These are phyloP conservation scores for Doryteuthis pealeii DNA, from an alignment of 1,140 invertebrate genomes.

Conservation along the genomic window DNA sequence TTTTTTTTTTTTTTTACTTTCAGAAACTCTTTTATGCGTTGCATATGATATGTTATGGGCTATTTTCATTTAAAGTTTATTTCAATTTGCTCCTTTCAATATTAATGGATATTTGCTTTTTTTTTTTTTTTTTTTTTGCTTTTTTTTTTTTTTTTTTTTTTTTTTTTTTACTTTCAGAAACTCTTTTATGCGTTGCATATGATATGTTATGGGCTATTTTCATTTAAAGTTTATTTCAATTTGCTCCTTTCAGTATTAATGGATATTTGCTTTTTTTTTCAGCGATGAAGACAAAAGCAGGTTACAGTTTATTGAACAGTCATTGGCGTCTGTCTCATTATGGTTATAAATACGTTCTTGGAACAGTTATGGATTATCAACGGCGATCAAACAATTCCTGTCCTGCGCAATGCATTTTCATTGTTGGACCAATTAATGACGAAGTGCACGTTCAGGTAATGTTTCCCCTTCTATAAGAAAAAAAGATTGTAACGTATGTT, in stretches of 20 bases:
- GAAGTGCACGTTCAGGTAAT: slow-evolving; percentile 42
- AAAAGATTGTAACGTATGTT: too few relatives aligned
- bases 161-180: neutral
- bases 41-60: too few relatives aligned
- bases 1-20: too few relatives aligned
- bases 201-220: too few relatives aligned
- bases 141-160: neutral
- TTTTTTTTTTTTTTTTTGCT: neutral
- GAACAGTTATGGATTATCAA: slow-evolving; percentile 37
- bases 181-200: neutral
- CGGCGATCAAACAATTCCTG: slow-evolving; percentile 27
- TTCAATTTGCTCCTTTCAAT: too few relatives aligned
- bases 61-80: too few relatives aligned
- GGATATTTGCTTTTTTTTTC: neutral
- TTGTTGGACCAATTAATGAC: slow-evolving; percentile 36
- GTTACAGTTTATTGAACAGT: neutral
- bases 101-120: too few relatives aligned
- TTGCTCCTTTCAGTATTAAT: too few relatives aligned
- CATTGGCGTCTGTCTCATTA: slow-evolving; percentile 1
- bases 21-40: too few relatives aligned
- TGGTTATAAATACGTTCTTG: neutral
- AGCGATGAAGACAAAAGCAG: neutral
- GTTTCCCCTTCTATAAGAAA: neutral
- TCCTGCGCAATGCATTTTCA: slow-evolving; percentile 41
- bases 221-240: too few relatives aligned